A percentile compares a stretch with the other conserved stretches of the same genome.
phyloP scores from a whole-genome alignment of 2,888 invertebrate genomes.

The Ditula angustiorana region DNA sequence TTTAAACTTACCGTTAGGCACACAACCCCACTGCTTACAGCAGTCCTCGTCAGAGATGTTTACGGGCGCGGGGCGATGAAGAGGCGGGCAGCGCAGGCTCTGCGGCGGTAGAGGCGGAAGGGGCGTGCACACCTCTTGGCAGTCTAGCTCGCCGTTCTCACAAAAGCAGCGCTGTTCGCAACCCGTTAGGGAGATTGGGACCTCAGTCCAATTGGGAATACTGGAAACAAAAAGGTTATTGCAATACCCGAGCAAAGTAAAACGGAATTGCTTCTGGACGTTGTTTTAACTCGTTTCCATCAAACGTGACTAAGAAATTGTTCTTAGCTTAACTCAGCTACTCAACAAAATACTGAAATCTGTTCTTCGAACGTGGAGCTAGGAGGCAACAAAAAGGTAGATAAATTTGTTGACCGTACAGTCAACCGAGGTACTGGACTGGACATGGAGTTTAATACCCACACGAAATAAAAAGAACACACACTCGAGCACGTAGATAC shows the following conservation, averaged over 20 bases:
- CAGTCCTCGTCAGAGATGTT: slow-evolving; percentile 91
- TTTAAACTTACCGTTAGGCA: slow-evolving; percentile 70
- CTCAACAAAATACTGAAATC: no score
- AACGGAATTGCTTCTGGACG: slow-evolving; percentile 4
- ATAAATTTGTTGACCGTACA: no score
- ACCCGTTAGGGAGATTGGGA: slow-evolving; percentile 92
- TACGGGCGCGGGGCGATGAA: slow-evolving; percentile 87
- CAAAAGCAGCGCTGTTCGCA: slow-evolving; percentile 95
- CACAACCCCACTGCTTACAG: slow-evolving; percentile 92
- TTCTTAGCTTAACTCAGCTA: no score
- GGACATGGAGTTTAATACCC: no score
- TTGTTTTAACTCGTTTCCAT: no score
- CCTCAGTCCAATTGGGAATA: slow-evolving; percentile 92
- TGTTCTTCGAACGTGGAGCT: no score
- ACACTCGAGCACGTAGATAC: no score
- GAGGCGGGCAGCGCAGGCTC: slow-evolving; percentile 89
- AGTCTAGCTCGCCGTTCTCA: slow-evolving; percentile 94
- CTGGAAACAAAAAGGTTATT: slow-evolving; percentile 60
- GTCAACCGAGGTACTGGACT: no score
- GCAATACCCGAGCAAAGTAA: background rate
- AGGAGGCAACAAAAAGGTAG: no score
- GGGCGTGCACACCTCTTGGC: slow-evolving; percentile 92
- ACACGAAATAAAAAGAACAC: no score
- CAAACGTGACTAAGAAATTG: no score
- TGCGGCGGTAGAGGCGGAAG: slow-evolving; percentile 91